Conservation (phyloP, 2,888 invertebrate species). For the Dryococelus australis region DNA sequence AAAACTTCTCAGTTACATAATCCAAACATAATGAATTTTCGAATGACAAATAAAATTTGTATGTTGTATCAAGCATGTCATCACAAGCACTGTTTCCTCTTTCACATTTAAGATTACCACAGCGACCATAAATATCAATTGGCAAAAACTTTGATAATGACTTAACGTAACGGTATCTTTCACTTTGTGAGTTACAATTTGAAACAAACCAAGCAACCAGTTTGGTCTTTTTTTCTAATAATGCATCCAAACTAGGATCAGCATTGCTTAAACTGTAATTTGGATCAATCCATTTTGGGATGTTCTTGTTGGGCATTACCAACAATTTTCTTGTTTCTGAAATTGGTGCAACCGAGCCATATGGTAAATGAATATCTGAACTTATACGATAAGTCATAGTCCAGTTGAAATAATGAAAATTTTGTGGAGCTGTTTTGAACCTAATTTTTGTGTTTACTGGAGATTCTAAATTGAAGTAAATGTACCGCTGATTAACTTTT, state of each 20-base stretch:
- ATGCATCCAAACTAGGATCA: background rate
- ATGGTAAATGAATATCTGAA: constrained; percentile 20
- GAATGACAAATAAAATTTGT: constrained; percentile 75
- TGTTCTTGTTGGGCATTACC: background rate
- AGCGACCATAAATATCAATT: constrained; percentile 69
- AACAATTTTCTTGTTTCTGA: background rate
- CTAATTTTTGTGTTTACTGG: background rate
- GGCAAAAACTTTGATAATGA: constrained; percentile 66
- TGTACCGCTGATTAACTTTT: constrained; percentile 1
- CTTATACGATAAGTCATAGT: background rate
- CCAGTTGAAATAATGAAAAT: constrained; percentile 5
- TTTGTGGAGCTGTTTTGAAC: background rate
- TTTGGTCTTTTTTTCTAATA: constrained; percentile 12
- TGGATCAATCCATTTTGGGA: constrained; percentile 11
- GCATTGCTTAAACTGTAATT: background rate
- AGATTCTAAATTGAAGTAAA: constrained; percentile 23
- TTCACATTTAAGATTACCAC: constrained; percentile 58
- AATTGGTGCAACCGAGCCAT: constrained; percentile 21
- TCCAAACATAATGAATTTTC: constrained; percentile 75
- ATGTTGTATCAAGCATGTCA: constrained; percentile 56
- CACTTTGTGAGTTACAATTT: constrained; percentile 63
- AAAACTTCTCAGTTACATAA: constrained; percentile 73
- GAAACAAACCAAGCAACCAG: constrained; percentile 65
- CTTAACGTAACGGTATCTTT: constrained; percentile 63
- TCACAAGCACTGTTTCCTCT: constrained; percentile 3